Conservation (phyloP, 2,113 vertebrate genomes). For the Bubo blakistoni region DNA sequence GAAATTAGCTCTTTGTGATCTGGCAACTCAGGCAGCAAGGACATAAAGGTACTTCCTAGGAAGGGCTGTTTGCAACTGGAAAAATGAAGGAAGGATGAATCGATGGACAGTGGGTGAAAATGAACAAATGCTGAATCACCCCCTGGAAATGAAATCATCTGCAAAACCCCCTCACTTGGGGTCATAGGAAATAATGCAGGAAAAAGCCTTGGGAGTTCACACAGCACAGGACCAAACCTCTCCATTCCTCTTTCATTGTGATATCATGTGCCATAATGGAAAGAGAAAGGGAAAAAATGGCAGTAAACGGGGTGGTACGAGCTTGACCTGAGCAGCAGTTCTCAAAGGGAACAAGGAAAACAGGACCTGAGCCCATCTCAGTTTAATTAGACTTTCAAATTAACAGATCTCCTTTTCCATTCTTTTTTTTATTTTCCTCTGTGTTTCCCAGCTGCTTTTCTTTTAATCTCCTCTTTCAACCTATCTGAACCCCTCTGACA, state of each 20-base stretch:
- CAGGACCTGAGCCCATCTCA: background rate
- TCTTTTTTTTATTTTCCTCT: background rate
- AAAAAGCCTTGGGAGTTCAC: background rate
- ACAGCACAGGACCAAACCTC: background rate
- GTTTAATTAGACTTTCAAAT: conserved; percentile 15
- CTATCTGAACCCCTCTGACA: background rate
- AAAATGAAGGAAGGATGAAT: background rate
- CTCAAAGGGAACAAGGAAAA: background rate
- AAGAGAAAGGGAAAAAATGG: background rate
- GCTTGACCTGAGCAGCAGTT: background rate
- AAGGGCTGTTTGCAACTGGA: background rate
- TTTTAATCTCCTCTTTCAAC: background rate
- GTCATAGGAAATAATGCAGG: background rate
- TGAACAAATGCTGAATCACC: background rate
- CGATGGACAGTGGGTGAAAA: background rate
- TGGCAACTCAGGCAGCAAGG: background rate
- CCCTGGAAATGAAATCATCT: background rate
- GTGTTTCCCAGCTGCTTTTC: background rate
- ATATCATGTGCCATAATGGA: background rate
- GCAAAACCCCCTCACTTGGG: background rate
- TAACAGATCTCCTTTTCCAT: background rate
- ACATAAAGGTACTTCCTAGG: background rate
- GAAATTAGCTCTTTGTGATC: background rate
- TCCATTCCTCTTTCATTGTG: background rate
- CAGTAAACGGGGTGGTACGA: background rate